phyloP scores from a whole-genome alignment of 2,888 invertebrate genomes.

The Julus scandinavius region DNA sequence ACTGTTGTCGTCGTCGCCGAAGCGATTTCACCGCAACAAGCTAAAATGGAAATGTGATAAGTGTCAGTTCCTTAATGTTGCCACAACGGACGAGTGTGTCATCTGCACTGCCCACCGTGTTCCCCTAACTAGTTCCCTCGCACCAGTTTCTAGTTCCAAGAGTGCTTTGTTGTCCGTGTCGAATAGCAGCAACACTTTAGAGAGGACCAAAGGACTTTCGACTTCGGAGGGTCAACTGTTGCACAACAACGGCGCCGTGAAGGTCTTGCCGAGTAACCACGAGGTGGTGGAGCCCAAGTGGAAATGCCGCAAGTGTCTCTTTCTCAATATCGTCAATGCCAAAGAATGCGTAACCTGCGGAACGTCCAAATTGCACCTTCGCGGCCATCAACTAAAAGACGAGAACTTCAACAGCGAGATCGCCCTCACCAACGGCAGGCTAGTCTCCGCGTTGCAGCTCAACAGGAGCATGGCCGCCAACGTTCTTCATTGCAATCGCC shows the following conservation, averaged over 20 bases:
- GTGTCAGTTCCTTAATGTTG: conserved; percentile 64
- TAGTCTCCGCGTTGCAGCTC: conserved; percentile 34
- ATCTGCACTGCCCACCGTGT: conserved; percentile 59
- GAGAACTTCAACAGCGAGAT: conserved; percentile 46
- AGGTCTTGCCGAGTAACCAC: conserved; percentile 7
- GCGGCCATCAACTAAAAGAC: neutral
- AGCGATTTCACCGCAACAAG: conserved; percentile 53
- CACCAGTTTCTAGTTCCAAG: conserved; percentile 16
- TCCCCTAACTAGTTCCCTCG: neutral
- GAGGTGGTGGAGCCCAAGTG: conserved; percentile 61
- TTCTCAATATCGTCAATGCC: conserved; percentile 63
- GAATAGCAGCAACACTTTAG: conserved; percentile 35
- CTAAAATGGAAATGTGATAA: conserved; percentile 65
- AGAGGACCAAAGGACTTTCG: conserved; percentile 54
- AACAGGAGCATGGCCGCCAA: conserved; percentile 5
- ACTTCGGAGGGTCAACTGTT: conserved; percentile 56
- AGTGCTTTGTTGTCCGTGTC: neutral
- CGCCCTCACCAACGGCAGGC: conserved; percentile 36
- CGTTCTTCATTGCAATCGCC: conserved; percentile 2
- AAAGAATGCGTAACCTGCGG: conserved; percentile 61
- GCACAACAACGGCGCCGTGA: neutral
- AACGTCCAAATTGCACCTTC: conserved; percentile 57
- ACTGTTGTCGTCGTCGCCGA: conserved; percentile 54
- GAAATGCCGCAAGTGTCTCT: conserved; percentile 64
- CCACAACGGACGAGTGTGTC: conserved; percentile 61